Evolutionary conservation across 2,888 invertebrate genomes (phyloP).

Genomic region (Eristalis intricaria): DNA sequence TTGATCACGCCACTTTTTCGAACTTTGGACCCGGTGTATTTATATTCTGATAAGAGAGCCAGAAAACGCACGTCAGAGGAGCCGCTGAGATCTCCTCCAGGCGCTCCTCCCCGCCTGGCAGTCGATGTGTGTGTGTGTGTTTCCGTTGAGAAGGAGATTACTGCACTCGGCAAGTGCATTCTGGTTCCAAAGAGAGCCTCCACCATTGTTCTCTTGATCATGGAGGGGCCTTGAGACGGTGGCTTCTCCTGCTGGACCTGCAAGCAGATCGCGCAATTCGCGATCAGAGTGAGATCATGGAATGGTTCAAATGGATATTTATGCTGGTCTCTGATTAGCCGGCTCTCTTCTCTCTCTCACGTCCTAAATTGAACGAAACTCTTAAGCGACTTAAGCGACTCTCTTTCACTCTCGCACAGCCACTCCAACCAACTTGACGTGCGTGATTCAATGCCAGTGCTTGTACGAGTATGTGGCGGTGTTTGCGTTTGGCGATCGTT

Average conservation of each 20-base stretch:
- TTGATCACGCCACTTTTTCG: slow-evolving; percentile 69
- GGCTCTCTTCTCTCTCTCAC: neutral
- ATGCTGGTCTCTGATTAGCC: slow-evolving; percentile 1
- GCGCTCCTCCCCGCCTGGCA: neutral
- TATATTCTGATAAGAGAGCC: slow-evolving; percentile 61
- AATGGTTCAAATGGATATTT: slow-evolving; percentile 13
- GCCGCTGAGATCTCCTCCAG: slow-evolving; percentile 6
- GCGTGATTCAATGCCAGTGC: slow-evolving; percentile 20
- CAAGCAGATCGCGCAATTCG: neutral
- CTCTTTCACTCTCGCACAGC: neutral
- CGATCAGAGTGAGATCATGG: neutral
- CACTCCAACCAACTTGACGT: neutral
- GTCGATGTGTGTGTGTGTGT: neutral
- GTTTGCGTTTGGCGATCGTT: slow-evolving; percentile 27
- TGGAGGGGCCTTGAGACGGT: neutral
- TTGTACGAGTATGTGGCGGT: neutral
- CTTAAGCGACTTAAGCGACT: neutral
- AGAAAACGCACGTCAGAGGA: slow-evolving; percentile 53
- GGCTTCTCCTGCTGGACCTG: neutral
- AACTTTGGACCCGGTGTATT: slow-evolving; percentile 63
- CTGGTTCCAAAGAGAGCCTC: neutral
- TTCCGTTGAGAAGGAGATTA: neutral
- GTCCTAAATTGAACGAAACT: neutral
- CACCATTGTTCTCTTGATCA: neutral
- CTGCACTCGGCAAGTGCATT: neutral